Base-by-base conservation (phyloP, 2,113 vertebrate genomes). In the Hippocampus abdominalis region DNA sequence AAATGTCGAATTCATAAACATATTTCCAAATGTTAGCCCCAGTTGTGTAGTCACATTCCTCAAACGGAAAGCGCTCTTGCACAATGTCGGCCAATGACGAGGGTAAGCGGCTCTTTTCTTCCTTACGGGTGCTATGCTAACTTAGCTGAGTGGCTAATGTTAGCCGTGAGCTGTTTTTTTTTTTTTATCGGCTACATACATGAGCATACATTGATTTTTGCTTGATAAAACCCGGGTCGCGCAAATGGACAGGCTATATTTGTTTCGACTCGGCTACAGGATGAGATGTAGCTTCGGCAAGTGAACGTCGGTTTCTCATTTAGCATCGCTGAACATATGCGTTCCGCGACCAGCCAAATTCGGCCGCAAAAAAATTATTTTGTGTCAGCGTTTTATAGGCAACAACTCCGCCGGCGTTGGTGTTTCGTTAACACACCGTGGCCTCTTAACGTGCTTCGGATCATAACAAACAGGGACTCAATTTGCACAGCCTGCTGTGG, bases 21-120 rank as follows among this genome's bases (percentile, higher is more conserved):
- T 36, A 77, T 42, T 87, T 71, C 3, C 51, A 54, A 81, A 91
- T 91, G 90, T 71, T 60, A 60, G 36, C 66, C 71, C 8, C 16
- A 15, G 23, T 57, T 69, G 46, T 76, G 59, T 88, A 84, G 59
- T 82, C 25, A 62, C 21, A 73, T 49, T 25, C 63, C 62, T 20
- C 32, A 44, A 71, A 82, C 75, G 82, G 82, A 79, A 79, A 69
- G 68, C 44, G 46, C 57, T 72, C 69, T 79, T 75, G 76, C 77
- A 87, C 53, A 66, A 93, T 93, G 92, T 89, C 92, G 72, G 71
- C 81, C 62, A 88, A 86, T 81, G 76, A 80, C 13, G 78, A 84
- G 80, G 91, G 92, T 93, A 81, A 60, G 32, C 23, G 18, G 32
- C 6, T 61, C 66, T 60, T 42, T 60, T 60, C 40, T 70, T 66